Conservation (phyloP, 2,113 vertebrate species). For the Nothocercus nigrocapillus region DNA sequence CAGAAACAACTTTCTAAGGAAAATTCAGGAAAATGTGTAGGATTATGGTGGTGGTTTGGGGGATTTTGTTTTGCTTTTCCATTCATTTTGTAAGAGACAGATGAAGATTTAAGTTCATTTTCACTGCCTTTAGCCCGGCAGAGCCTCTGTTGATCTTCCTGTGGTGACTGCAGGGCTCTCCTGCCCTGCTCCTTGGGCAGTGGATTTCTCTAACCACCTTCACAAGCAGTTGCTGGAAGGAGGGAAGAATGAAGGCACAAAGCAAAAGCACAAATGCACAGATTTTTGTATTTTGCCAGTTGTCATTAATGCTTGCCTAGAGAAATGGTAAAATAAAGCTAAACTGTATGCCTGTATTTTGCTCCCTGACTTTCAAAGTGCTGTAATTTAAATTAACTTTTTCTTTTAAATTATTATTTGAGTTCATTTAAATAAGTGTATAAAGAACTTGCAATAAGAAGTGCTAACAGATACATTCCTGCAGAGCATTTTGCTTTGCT, state of each 20-base stretch:
- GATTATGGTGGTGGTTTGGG: background rate
- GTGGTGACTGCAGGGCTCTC: background rate
- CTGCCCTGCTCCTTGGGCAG: background rate
- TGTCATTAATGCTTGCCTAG: background rate
- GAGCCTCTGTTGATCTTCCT: background rate
- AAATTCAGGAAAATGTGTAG: background rate
- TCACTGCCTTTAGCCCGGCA: background rate
- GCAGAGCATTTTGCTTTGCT: background rate
- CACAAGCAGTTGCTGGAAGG: background rate
- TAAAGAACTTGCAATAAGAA: background rate
- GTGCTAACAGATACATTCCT: background rate
- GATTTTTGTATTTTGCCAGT: background rate
- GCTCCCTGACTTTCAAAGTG: background rate
- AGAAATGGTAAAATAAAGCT: slow-evolving; percentile 25
- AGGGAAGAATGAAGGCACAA: background rate
- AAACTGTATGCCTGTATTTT: background rate
- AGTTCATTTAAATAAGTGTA: background rate
- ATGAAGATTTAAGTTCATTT: background rate
- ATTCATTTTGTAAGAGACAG: background rate
- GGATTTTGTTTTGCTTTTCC: background rate
- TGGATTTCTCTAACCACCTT: background rate
- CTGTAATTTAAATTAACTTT: background rate
- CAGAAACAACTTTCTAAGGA: background rate
- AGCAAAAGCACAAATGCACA: background rate
- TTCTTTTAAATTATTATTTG: background rate